Evolutionary conservation across 2,888 invertebrate species (phyloP), one percentile per base, ranked within the genome.

Genomic region (Aporophyla nigra): DNA sequence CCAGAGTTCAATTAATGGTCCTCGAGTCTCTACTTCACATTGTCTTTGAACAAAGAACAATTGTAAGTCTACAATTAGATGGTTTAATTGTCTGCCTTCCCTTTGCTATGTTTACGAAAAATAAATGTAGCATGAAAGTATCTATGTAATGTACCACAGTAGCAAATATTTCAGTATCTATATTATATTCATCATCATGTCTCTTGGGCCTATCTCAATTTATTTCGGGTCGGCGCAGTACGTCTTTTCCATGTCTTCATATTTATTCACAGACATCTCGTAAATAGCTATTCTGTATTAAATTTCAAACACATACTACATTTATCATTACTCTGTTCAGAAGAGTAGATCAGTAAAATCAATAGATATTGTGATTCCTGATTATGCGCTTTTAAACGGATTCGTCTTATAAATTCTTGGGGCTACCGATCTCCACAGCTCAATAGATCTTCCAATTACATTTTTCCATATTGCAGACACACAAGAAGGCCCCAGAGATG

Each of bases 1-100:
- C 56, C 54, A 56, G 43, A 33, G 27, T 16, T 71, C 62, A 76
- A 61, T 69, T 76, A 80, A 62, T 67, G 49, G 9, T 54, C 33
- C 67, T 74, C 61, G 54, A 66, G 58, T 70, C 61, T 54, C 56
- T 59, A 56, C 49, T 59, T 49, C 51, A 58, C 4, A 21, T 59
- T 71, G 51, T 59, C 14, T 67, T 67, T 49, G 49, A 73, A 74
- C 33, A 68, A 74, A 77, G 43, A 65, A 56, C 49, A 46, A 33
- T 54, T 53, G 40, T 24, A 49, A 14, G 16, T 24, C n/a, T 65
- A 62, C 53, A 63, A 49, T 61, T 16, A 40, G 16, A 51, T 56
- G 21, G 21, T 70, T 70, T 56, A 66, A 75, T 53, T 46, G 12
- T 46, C 12, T 46, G 21, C 1, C 24, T 56, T 43, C 4, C 12